phyloP scores from a whole-genome alignment of 1,140 invertebrate genomes.

The Drosophila fuyamai region DNA sequence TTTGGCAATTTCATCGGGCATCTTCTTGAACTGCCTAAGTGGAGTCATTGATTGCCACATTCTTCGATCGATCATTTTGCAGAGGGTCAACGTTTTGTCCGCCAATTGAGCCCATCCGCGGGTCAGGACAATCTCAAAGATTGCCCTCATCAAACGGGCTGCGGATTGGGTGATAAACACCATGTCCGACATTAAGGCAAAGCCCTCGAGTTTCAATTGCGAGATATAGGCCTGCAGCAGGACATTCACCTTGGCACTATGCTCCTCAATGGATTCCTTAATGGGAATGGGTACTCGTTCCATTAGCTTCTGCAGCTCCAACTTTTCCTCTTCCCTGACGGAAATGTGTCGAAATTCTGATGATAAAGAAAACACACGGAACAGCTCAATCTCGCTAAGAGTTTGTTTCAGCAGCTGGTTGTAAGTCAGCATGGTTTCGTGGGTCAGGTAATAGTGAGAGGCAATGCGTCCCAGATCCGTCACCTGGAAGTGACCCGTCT shows the following conservation, averaged over 20 bases:
- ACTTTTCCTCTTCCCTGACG: slow-evolving; percentile 98
- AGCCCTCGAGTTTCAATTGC: slow-evolving; percentile 98
- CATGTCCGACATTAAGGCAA: slow-evolving; percentile 99
- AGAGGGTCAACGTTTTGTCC: slow-evolving; percentile 97
- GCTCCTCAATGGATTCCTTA: slow-evolving; percentile 99
- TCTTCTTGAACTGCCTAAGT: slow-evolving; percentile 98
- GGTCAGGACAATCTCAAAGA: slow-evolving; percentile 96
- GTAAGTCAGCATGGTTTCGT: slow-evolving; percentile 98
- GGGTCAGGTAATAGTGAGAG: slow-evolving; percentile 98
- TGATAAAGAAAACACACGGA: slow-evolving; percentile 99
- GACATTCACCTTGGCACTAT: slow-evolving; percentile 97
- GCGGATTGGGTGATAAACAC: slow-evolving; percentile 99
- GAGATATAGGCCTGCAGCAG: slow-evolving; percentile 99
- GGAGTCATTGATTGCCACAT: slow-evolving; percentile 99
- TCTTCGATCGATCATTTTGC: slow-evolving; percentile 99
- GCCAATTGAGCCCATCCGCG: slow-evolving; percentile 98
- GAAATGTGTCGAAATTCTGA: slow-evolving; percentile 96
- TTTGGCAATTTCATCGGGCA: slow-evolving; percentile 98
- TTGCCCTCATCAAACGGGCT: slow-evolving; percentile 96
- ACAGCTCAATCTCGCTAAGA: slow-evolving; percentile 98
- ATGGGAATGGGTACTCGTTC: slow-evolving; percentile 99
- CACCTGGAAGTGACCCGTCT: slow-evolving; percentile 95
- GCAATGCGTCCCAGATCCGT: slow-evolving; percentile 98
- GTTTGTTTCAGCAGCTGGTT: slow-evolving; percentile 98
- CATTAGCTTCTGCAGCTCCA: slow-evolving; percentile 98